A percentile compares a stretch with the other conserved stretches of the same genome.
Conservation (phyloP, 2,888 invertebrate species). For the Drosophila neotestacea region DNA sequence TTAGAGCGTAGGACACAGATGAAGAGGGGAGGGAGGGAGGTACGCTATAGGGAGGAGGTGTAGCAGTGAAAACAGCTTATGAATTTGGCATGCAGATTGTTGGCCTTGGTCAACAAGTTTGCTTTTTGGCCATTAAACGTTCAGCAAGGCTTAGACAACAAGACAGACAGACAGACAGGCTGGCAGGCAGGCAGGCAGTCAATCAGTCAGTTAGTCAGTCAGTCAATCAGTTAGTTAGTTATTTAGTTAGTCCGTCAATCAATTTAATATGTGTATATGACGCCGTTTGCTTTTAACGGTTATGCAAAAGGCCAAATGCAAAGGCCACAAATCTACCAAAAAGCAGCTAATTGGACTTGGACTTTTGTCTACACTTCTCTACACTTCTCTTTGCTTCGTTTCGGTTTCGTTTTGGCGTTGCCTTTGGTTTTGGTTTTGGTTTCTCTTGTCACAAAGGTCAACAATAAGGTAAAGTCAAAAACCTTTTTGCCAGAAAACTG, state of each 20-base stretch:
- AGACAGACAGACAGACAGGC: conserved; percentile 1
- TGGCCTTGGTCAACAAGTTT: conserved; percentile 62
- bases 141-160: neutral
- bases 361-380: conserved; percentile 9
- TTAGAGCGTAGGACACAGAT: neutral
- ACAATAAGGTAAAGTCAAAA: conserved; percentile 31
- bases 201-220: conserved; percentile 44
- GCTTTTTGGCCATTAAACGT: conserved; percentile 38
- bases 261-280: conserved; percentile 41
- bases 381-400: conserved; percentile 2
- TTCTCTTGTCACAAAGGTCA: conserved; percentile 25
- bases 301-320: conserved; percentile 40
- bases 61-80: conserved; percentile 45
- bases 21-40: neutral
- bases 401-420: neutral
- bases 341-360: conserved; percentile 36
- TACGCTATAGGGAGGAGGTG: neutral
- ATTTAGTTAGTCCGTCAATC: conserved; percentile 24
- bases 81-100: conserved; percentile 57
- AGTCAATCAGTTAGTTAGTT: conserved; percentile 24
- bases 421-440: conserved; percentile 8
- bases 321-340: conserved; percentile 20
- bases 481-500: conserved; percentile 22
- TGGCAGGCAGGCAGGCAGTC: conserved; percentile 22
- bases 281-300: conserved; percentile 1